Percentiles rank a stretch among this genome's conserved stretches.
Conservation (phyloP, 2,797 vertebrate genomes). For the Neosalanx taihuensis region DNA sequence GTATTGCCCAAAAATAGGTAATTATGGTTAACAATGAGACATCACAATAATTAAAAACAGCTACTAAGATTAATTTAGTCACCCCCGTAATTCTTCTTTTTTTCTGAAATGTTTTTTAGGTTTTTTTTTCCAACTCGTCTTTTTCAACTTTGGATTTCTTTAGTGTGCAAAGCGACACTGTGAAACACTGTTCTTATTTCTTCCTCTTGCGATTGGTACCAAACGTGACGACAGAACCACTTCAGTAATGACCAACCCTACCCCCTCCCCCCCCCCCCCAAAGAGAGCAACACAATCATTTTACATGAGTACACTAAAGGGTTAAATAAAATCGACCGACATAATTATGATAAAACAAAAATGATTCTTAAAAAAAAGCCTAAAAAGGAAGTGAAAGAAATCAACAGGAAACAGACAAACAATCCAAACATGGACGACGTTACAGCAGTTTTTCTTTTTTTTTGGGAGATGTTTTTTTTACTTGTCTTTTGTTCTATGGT, state of each 20-base stretch:
- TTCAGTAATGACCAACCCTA: constrained; percentile 75
- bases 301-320: constrained; percentile 56
- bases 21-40: constrained; percentile 93
- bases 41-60: constrained; percentile 86
- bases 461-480: constrained; percentile 89
- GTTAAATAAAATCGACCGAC: constrained; percentile 53
- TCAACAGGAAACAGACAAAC: constrained; percentile 73
- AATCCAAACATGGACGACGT: constrained; percentile 84
- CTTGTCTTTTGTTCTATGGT: constrained; percentile 76
- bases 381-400: constrained; percentile 72
- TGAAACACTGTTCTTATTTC: constrained; percentile 57
- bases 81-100: constrained; percentile 72
- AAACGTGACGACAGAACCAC: constrained; percentile 80
- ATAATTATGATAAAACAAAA: constrained; percentile 42
- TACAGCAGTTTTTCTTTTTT: constrained; percentile 90
- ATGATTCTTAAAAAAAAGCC: constrained; percentile 51
- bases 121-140: constrained; percentile 58
- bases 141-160: constrained; percentile 58
- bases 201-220: constrained; percentile 63
- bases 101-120: constrained; percentile 53
- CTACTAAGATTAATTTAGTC: constrained; percentile 83
- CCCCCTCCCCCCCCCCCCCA: constrained; percentile 50
- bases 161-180: constrained; percentile 70
- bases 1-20: constrained; percentile 99
- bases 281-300: constrained; percentile 57